Conservation (phyloP, 1,140 invertebrate genomes). For the Bombus pyrosoma region DNA sequence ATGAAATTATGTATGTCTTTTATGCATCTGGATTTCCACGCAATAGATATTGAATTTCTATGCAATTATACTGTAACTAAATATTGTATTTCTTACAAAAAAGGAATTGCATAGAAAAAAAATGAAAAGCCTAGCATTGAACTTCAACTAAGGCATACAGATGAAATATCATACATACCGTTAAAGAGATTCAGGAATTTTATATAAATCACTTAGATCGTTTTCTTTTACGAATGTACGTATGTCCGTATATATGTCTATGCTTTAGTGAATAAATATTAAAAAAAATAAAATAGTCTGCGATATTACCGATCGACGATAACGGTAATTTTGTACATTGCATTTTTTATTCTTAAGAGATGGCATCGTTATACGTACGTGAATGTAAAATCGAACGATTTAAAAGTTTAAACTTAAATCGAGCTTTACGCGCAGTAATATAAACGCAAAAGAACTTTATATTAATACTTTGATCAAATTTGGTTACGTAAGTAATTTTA, state of each 20-base stretch:
- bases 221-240: no score
- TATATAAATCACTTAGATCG: no score
- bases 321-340: neutral
- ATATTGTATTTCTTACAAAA: neutral
- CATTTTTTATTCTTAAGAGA: neutral
- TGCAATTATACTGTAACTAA: neutral
- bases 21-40: neutral
- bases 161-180: neutral
- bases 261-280: neutral
- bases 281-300: neutral
- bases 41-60: neutral
- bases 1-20: neutral
- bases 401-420: neutral
- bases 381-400: neutral
- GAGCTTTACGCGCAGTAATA: neutral
- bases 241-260: no score
- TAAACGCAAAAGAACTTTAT: neutral
- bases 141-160: neutral
- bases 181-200: neutral
- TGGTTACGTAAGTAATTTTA: neutral
- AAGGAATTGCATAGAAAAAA: neutral
- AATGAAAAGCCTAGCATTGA: neutral
- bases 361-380: neutral
- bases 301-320: neutral
- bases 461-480: neutral